Conservation (phyloP, 2,797 vertebrate genomes). For the Diplodus sargus region DNA sequence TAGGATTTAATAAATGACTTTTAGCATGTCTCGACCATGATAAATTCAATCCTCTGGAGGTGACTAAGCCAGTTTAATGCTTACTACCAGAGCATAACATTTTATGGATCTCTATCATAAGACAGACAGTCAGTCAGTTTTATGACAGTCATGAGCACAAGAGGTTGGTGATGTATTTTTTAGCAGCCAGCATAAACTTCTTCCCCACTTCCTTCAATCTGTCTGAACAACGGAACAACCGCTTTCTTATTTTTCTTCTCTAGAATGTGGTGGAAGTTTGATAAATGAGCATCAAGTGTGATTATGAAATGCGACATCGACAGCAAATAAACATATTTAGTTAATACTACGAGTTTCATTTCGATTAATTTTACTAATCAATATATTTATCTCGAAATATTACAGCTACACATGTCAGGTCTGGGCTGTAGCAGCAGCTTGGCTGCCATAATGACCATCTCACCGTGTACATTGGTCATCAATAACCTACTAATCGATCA, state of each 20-base stretch:
- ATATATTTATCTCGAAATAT: background rate
- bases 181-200: background rate
- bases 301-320: background rate
- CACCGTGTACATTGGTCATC: too few relatives aligned
- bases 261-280: background rate
- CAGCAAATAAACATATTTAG: background rate
- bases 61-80: background rate
- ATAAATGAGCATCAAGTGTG: too few relatives aligned
- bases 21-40: too few relatives aligned
- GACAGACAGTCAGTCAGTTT: background rate
- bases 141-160: background rate
- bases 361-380: too few relatives aligned
- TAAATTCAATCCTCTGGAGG: background rate
- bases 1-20: background rate
- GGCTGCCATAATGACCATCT: background rate
- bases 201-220: background rate
- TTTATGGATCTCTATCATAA: background rate
- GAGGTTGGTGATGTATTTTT: background rate
- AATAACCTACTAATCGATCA: too few relatives aligned
- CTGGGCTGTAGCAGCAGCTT: background rate
- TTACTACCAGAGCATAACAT: background rate
- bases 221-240: background rate
- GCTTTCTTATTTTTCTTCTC: background rate
- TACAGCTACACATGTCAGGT: background rate
- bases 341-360: background rate